Evolutionary conservation across 2,888 invertebrate genomes (phyloP), one percentile per base, ranked within the genome.

Genomic region (Tetragnatha montana): DNA sequence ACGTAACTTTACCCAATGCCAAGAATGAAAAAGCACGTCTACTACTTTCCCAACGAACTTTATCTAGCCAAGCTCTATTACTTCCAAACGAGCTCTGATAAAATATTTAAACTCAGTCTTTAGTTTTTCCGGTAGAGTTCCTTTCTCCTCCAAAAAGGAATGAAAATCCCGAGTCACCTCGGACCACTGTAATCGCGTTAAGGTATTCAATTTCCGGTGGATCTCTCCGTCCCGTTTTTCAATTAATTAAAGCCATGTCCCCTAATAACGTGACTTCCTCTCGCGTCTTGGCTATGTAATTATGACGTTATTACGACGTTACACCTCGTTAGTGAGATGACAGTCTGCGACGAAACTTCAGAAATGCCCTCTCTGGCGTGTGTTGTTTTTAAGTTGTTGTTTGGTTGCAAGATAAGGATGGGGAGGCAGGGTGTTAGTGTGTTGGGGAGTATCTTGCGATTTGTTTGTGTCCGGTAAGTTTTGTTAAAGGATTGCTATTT

Each of bases 181-280:
- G 68, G 14, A 22, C 17, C 14, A 68, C 19, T 51, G 75, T 60
- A 83, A 83, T 83, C 21, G 68, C 60, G 60, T 75, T 75, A 82
- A 22, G 76, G 76, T 69, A 84, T 76, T 84, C 76, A 84, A 84
- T 84, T 76, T 84, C 76, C 83, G 83, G 83, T 22, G 10, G 12
- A 21, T n/a, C 19, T n/a, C n/a, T 8, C 50, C n/a, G 8, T 73
- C 75, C 49, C 69, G 68, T 84, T 84, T 76, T 84, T 76, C 68
- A 76, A 84, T 84, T 84, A 84, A 84, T 84, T 84, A 84, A 75
- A 84, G 69, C 68, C 49, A 10, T 76, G 49, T 21, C 83, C 12
- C n/a, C 74, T 69, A 84, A 83, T 83, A 68, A 69, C 75, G n/a
- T 68, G 19, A 49, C 76, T 84, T 84, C 83, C 69, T 75, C 69